Conservation (phyloP, 2,888 invertebrate species). For the Alitta virens region DNA sequence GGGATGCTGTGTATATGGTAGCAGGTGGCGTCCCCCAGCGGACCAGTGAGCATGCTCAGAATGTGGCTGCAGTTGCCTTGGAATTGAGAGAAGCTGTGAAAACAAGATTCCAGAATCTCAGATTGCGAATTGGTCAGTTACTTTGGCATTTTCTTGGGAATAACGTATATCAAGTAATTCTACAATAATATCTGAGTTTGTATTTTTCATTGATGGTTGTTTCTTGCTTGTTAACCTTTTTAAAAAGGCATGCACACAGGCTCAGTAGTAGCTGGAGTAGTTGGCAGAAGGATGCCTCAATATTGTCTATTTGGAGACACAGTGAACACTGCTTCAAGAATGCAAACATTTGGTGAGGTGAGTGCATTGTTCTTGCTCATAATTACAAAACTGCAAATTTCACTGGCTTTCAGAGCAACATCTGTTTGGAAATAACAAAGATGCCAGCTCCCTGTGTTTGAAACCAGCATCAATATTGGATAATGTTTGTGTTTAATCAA, state of each 20-base stretch:
- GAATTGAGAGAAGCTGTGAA: slow-evolving; percentile 72
- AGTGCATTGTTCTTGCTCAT: too few species aligned
- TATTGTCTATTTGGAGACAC: slow-evolving; percentile 84
- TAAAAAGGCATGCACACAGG: slow-evolving; percentile 72
- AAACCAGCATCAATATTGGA: too few species aligned
- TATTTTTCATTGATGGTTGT: too few species aligned
- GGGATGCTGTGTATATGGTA: slow-evolving; percentile 82
- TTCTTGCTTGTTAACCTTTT: neutral
- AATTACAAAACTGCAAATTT: too few species aligned
- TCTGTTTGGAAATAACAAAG: too few species aligned
- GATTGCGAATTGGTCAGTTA: neutral
- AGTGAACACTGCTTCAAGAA: slow-evolving; percentile 85
- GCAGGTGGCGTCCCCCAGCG: slow-evolving; percentile 85
- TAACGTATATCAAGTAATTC: too few species aligned
- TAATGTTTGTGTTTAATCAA: too few species aligned
- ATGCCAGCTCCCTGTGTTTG: too few species aligned
- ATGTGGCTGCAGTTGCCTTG: slow-evolving; percentile 76
- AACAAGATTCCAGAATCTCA: slow-evolving; percentile 41
- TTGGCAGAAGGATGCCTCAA: slow-evolving; percentile 79
- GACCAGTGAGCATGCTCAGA: slow-evolving; percentile 69
- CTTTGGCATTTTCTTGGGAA: too few species aligned
- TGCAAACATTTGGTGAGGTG: slow-evolving; percentile 63
- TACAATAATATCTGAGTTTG: too few species aligned
- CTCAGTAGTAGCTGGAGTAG: slow-evolving; percentile 82
- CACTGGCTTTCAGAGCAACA: too few species aligned